These are phyloP conservation scores for Ptychodera flava DNA, from an alignment of 35 echinoderm and acorn worm genomes.

Conservation along the genomic window DNA sequence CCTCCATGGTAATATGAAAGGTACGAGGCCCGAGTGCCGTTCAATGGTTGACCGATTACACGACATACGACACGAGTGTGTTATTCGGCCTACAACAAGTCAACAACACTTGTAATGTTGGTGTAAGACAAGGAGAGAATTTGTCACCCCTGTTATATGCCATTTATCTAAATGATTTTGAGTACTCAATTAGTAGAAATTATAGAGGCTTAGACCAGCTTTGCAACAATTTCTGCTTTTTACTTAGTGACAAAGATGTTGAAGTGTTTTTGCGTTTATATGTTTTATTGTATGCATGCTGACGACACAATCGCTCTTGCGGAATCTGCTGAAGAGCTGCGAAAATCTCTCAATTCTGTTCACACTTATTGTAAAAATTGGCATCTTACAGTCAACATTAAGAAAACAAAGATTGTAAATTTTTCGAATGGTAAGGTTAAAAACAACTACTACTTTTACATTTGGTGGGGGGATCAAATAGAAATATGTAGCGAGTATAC, in stretches of 20 bases:
- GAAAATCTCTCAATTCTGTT: constrained; percentile 3
- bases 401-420: not conserved
- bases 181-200: constrained; percentile 33
- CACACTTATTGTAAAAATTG: constrained; percentile 20
- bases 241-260: constrained; percentile 32
- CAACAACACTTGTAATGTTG: constrained; percentile 59
- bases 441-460: no score
- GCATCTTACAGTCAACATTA: constrained; percentile 19
- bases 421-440: no score
- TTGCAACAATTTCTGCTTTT: not conserved
- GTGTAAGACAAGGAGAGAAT: constrained; percentile 49
- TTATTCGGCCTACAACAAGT: no score
- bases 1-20: no score
- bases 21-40: no score
- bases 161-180: constrained; percentile 56
- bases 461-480: no score
- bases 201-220: constrained; percentile 20
- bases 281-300: constrained; percentile 22
- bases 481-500: no score
- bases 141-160: constrained; percentile 45
- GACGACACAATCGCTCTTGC: constrained; percentile 22
- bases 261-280: constrained; percentile 31
- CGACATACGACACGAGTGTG: no score
- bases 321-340: no score
- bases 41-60: no score